Evolutionary conservation across 2,113 vertebrate species (phyloP).

Genomic region (Ibidorhyncha struthersii): DNA sequence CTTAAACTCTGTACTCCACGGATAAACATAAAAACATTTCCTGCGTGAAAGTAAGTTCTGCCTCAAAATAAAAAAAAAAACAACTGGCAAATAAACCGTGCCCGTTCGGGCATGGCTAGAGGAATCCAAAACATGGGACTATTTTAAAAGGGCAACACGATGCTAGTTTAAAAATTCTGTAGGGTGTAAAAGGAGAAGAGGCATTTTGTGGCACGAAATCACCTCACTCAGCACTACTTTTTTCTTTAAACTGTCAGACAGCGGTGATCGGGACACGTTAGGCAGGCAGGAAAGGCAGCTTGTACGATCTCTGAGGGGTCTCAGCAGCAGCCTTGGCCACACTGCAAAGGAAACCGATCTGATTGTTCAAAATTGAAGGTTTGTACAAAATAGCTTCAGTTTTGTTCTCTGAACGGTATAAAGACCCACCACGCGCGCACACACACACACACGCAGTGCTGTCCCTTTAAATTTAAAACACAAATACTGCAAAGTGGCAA

Average conservation of each 20-base stretch:
- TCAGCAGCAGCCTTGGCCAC: background rate
- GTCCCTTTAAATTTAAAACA: constrained; percentile 68
- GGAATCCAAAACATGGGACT: background rate
- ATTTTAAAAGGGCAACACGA: background rate
- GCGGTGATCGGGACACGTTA: fast-evolving
- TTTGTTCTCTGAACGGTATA: constrained; percentile 57
- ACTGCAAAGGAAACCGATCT: background rate
- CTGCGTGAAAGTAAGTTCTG: background rate
- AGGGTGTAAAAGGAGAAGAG: background rate
- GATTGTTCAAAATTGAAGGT: constrained; percentile 25
- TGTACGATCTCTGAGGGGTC: background rate
- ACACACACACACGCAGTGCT: constrained; percentile 29
- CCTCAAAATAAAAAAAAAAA: background rate
- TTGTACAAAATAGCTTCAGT: constrained; percentile 68
- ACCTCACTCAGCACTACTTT: background rate
- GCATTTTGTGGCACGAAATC: background rate
- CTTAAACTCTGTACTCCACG: background rate
- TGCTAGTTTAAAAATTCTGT: background rate
- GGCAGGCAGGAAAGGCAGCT: background rate
- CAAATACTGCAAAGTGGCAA: constrained; percentile 80
- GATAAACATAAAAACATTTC: background rate
- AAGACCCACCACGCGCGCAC: constrained; percentile 40
- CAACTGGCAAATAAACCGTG: background rate
- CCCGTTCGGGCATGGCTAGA: background rate
- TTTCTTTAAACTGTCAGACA: background rate